These are phyloP conservation scores for Eupleurogrammus muticus DNA, from an alignment of 2,797 vertebrate genomes.

Conservation along the genomic window DNA sequence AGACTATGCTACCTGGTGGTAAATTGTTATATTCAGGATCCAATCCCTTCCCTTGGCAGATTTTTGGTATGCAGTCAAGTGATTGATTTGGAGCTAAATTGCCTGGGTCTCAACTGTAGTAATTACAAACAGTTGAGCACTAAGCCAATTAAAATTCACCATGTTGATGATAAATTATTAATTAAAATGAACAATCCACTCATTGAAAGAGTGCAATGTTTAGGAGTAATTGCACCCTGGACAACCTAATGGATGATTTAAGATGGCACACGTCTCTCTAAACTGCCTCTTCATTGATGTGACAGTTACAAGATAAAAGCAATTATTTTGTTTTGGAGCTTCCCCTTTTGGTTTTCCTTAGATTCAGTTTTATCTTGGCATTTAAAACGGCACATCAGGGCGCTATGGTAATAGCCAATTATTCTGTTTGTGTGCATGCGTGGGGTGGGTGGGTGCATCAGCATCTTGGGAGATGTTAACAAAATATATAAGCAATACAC, in stretches of 20 bases:
- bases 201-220: slow-evolving; percentile 36
- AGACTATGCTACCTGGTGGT: not conserved
- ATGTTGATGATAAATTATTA: slow-evolving; percentile 57
- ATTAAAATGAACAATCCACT: slow-evolving; percentile 51
- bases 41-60: slow-evolving; percentile 2
- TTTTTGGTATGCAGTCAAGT: slow-evolving; percentile 29
- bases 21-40: slow-evolving; percentile 19
- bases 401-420: slow-evolving; percentile 72
- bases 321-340: slow-evolving; percentile 62
- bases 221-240: slow-evolving; percentile 57
- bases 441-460: slow-evolving; percentile 15
- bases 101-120: slow-evolving; percentile 45
- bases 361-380: slow-evolving; percentile 57
- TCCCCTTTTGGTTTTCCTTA: slow-evolving; percentile 60
- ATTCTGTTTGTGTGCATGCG: slow-evolving; percentile 45
- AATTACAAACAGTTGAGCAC: slow-evolving; percentile 58
- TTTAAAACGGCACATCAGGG: slow-evolving; percentile 53
- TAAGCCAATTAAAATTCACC: slow-evolving; percentile 56
- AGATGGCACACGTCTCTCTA: slow-evolving; percentile 42
- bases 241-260: slow-evolving; percentile 56
- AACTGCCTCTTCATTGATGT: slow-evolving; percentile 46
- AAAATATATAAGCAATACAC: slow-evolving; percentile 66
- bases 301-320: slow-evolving; percentile 54
- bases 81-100: slow-evolving; percentile 54
- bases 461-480: slow-evolving; percentile 57